Base-by-base conservation (phyloP, 2,113 vertebrate genomes). In the Ptychochromis oligacanthus region DNA sequence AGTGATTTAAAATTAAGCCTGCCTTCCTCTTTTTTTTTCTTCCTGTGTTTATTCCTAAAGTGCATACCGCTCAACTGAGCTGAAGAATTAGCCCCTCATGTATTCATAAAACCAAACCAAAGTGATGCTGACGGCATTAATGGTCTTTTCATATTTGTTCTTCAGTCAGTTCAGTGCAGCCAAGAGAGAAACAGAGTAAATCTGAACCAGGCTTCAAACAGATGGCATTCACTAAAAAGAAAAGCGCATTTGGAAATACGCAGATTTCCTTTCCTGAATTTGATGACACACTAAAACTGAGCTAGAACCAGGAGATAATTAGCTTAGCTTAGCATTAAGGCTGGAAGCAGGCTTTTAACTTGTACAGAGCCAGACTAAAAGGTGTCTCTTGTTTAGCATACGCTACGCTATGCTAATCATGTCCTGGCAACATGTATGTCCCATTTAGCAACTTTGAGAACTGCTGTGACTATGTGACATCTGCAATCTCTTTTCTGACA, bases 1-100 rank as follows among this genome's bases (percentile, higher is more conserved):
- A 88, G 56, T 81, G 77, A 92, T 92, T 91, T 80, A 10, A 89
- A 91, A 67, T 54, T 2, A 79, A 87, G 58, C 81, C 75, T 80
- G 75, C 70, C 57, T 77, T 79, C 70, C 59, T 38, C 60, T 70
- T 59, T 83, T 61, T 17, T 5, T 10, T 57, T 14, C 76, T 61
- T 59, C 36, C n/a, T 38, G 43, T 77, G 79, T 88, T 80, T 84
- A 77, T 79, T 70, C 31, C 76, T 72, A 26, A 61, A 79, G 20
- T 83, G 24, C 57, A 24, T 56, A 52, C 77, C n/a, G 61, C 46
- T 75, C 14, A 77, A 80, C 77, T 82, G 38, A 87, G 57, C 54
- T 38, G 38, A 89, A 60, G 22, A 83, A 82, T 76, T 79, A 36
- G 65, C 55, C 31, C 36, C 57, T 80, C 10, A 9, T 26, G 43